Conservation (phyloP, 2,113 vertebrate species). For the Theristicus caerulescens region DNA sequence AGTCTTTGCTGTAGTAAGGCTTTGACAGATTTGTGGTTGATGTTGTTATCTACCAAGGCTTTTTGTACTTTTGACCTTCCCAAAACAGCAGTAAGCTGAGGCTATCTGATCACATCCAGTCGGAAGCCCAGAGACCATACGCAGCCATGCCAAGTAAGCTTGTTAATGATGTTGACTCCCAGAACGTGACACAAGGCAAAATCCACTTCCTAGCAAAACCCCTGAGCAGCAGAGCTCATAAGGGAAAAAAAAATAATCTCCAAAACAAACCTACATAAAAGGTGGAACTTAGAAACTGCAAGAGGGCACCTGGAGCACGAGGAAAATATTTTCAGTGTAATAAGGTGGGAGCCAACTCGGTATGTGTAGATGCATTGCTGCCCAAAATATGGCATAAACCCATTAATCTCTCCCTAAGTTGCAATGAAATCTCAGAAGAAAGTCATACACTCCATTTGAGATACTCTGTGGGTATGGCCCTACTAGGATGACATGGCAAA, state of each 20-base stretch:
- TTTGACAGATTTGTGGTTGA: not conserved
- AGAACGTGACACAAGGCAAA: not conserved
- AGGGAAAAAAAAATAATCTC: not conserved
- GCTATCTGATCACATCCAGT: not conserved
- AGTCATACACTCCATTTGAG: not conserved
- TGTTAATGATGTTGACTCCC: too few relatives aligned
- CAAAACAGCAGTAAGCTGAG: not conserved
- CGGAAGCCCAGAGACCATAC: not conserved
- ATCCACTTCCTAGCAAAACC: not conserved
- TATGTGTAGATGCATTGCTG: accelerated
- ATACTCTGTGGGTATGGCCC: not conserved
- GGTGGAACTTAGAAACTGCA: not conserved
- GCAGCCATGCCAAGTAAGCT: not conserved
- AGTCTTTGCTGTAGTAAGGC: not conserved
- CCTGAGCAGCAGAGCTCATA: not conserved
- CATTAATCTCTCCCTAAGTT: not conserved
- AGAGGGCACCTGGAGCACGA: not conserved
- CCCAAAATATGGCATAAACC: accelerated
- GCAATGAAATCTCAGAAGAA: not conserved
- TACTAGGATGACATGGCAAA: not conserved
- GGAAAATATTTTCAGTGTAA: not conserved
- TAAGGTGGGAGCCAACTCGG: accelerated
- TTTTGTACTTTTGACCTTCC: not conserved
- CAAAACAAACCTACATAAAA: not conserved
- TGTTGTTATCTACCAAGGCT: not conserved